Conservation (phyloP, 2,888 invertebrate species). For the Busseola fusca region DNA sequence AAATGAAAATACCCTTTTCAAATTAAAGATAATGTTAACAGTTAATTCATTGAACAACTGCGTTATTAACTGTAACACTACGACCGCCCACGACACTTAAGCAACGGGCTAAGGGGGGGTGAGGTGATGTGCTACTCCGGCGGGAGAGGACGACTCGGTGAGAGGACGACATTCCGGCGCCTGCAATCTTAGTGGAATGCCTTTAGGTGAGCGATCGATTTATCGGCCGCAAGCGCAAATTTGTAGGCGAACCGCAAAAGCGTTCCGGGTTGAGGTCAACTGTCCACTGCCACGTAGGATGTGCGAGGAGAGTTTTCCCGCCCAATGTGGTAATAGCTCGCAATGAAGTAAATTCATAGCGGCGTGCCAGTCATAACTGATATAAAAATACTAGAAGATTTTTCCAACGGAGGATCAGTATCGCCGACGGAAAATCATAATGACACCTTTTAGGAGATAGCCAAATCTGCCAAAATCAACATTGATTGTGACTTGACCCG, state of each 20-base stretch:
- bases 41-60: background rate
- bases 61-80: slow-evolving; percentile 20
- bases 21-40: background rate
- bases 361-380: too few relatives aligned
- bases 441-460: background rate
- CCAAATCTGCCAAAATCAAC: background rate
- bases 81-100: slow-evolving; percentile 29
- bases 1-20: too few relatives aligned
- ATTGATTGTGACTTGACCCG: too few relatives aligned
- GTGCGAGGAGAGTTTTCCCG: background rate
- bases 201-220: slow-evolving; percentile 62
- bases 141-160: slow-evolving; percentile 13
- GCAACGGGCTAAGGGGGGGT: background rate
- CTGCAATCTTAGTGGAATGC: slow-evolving; percentile 72
- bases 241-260: slow-evolving; percentile 44
- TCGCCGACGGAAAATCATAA: background rate
- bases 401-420: background rate
- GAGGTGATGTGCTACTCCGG: background rate
- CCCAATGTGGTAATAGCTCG: background rate
- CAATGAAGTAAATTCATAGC: background rate
- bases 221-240: slow-evolving; percentile 60
- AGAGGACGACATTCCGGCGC: slow-evolving; percentile 64
- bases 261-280: background rate
- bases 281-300: background rate
- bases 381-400: too few relatives aligned